phyloP scores from a whole-genome alignment of 2,113 vertebrate species.

The Pteropus alecto region DNA sequence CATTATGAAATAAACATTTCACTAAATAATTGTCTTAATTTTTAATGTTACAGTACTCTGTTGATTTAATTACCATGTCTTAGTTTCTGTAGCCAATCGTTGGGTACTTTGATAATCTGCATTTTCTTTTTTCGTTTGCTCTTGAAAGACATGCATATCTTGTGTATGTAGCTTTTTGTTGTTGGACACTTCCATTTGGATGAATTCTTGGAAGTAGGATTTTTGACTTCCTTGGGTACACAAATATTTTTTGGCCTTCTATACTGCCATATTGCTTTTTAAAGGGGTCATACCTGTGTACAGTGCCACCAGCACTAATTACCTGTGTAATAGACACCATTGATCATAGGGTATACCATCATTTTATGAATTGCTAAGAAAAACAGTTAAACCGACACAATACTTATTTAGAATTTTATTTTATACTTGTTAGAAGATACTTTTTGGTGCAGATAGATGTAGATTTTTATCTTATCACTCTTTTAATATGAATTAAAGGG shows the following conservation, averaged over 20 bases:
- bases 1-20: background rate
- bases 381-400: background rate
- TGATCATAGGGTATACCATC: background rate
- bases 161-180: background rate
- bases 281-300: background rate
- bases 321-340: background rate
- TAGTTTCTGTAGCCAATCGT: background rate
- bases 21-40: background rate
- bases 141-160: background rate
- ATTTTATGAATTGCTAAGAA: background rate
- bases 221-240: background rate
- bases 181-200: background rate
- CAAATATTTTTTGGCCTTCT: background rate
- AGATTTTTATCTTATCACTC: background rate
- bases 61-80: background rate
- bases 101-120: background rate
- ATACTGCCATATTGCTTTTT: background rate
- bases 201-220: background rate
- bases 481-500: background rate
- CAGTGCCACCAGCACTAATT: background rate
- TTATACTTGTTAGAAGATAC: background rate
- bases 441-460: background rate
- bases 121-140: background rate
- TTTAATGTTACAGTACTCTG: background rate
- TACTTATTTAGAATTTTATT: slow-evolving; percentile 16